phyloP scores from a whole-genome alignment of 2,888 invertebrate genomes.

The Nezara viridula region DNA sequence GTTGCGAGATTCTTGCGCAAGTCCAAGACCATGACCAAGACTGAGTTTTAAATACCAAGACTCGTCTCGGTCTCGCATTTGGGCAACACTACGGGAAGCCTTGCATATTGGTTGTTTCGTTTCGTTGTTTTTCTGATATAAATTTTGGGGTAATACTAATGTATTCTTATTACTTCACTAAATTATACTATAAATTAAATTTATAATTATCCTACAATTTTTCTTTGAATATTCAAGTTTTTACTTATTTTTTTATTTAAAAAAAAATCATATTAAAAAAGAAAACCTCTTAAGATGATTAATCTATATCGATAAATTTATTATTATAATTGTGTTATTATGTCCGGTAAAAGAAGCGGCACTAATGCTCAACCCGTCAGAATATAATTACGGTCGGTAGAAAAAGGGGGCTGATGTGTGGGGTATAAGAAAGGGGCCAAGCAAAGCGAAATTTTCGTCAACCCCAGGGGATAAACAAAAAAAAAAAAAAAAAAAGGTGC shows the following conservation, averaged over 20 bases:
- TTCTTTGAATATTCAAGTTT: not conserved
- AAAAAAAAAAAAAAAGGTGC: no score
- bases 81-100: no score
- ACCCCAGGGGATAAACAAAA: not conserved
- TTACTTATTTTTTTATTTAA: not conserved
- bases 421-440: not conserved
- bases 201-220: no score
- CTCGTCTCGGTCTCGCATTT: no score
- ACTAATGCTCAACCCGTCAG: conserved; percentile 39
- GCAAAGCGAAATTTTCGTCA: conserved; percentile 12
- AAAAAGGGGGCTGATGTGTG: conserved; percentile 25
- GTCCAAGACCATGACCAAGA: no score
- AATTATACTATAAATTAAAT: no score
- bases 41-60: no score
- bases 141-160: no score
- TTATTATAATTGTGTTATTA: conserved; percentile 46
- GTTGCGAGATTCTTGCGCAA: no score
- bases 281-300: not conserved
- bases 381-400: conserved; percentile 29
- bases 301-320: conserved; percentile 35
- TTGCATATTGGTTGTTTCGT: no score
- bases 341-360: conserved; percentile 23
- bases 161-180: no score
- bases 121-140: no score
- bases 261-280: not conserved